Percentiles rank a stretch among this genome's conserved stretches.
phyloP scores from a whole-genome alignment of 1,140 invertebrate genomes.

The Scaptodrosophila lebanonensis region DNA sequence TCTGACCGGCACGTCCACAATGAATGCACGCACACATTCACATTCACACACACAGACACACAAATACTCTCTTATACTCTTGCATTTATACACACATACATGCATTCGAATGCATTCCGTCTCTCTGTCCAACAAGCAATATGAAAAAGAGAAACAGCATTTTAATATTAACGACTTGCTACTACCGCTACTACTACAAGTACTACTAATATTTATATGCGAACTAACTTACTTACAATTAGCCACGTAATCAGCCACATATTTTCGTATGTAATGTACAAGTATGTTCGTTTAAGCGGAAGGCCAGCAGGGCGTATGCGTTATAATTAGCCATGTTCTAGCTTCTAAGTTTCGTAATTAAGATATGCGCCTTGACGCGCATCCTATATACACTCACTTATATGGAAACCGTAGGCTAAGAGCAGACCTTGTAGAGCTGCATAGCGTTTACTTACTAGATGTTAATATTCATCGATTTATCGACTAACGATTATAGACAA shows the following conservation, averaged over 20 bases:
- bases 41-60: conserved; percentile 18
- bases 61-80: conserved; percentile 42
- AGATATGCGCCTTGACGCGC: conserved; percentile 28
- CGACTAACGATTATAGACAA: conserved; percentile 12
- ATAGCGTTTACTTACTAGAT: conserved; percentile 34
- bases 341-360: too few relatives aligned
- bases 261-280: conserved; percentile 13
- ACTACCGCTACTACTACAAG: too few relatives aligned
- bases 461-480: conserved; percentile 15
- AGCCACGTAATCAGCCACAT: conserved; percentile 21
- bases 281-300: conserved; percentile 44
- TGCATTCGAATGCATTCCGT: conserved; percentile 40
- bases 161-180: too few relatives aligned
- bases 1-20: conserved; percentile 83
- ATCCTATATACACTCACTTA: too few relatives aligned
- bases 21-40: conserved; percentile 44
- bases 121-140: conserved; percentile 60
- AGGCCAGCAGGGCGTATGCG: conserved; percentile 52
- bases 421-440: conserved; percentile 59
- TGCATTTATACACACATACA: background rate
- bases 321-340: too few relatives aligned
- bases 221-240: conserved; percentile 15
- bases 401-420: conserved; percentile 39
- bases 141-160: too few relatives aligned
- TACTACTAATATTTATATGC: background rate